Evolutionary conservation across 2,113 vertebrate genomes (phyloP), one percentile per base, ranked within the genome.

Genomic region (Geococcyx californianus): DNA sequence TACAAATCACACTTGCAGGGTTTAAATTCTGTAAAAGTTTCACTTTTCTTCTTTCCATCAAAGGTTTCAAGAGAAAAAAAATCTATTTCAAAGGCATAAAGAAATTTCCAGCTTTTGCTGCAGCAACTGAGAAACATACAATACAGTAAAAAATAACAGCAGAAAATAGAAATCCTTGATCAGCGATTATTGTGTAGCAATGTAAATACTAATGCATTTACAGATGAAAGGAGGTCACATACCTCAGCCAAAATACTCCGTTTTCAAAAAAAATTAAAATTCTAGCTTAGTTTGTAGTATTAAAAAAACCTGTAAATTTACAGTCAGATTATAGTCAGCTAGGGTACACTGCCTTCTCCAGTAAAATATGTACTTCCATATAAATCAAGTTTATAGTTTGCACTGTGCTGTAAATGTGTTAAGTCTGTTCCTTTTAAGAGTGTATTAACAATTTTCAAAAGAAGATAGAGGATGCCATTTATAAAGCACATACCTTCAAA

Each of bases 301-400:
- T 63, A 56, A 89, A 90, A 95, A 94, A 47, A 2, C 16, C 70
- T 68, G 54, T 67, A 56, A 85, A 92, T 95, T 92, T 95, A 85
- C 69, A 93, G 80, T 69, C 68, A 91, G 60, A 62, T 93, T 89
- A 95, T 56, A 84, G 59, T 90, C 88, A 96, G 76, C 90, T 63
- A 78, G 91, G 77, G 92, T 72, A 68, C 70, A 74, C 44, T 83
- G 82, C 33, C 78, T 91, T 67, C 89, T 78, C 59, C 81, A 87
- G 77, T 87, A 96, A 96, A 96, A 92, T 64, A 92, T 45, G 59
- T 87, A 75, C 66, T 87, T 93, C 72, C 25, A 64, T 44, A 95
- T 93, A 95, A 95, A 97, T 96, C 92, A 91, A 82, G 72, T 95
- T 95, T 95, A 96, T 74, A 59, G 69, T 67, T 95, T 77, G 69